Evolutionary conservation across 2,797 vertebrate genomes (phyloP), one percentile per base, ranked within the genome.

Genomic region (Microctenopoma lineatum): DNA sequence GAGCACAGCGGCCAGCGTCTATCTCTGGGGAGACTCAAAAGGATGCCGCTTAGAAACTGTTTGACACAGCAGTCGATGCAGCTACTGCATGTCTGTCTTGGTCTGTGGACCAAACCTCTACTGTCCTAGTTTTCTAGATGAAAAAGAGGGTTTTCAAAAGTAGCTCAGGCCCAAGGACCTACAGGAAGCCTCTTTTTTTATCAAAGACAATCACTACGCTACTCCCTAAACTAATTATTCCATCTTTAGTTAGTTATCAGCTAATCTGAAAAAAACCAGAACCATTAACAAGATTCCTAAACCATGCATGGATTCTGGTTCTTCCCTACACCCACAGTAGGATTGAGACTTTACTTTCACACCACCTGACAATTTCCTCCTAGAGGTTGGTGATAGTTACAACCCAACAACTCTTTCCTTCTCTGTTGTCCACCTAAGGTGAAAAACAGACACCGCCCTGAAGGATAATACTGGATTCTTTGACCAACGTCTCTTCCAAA

Each of bases 1-100:
- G 55, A 72, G 57, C 1, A 18, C 12, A 5, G 26, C 5, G 3
- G 53, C 57, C 70, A 59, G 81, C 82, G 46, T 84, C 81, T 79
- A 81, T 76, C 78, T 76, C 68, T 3, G 45, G 10, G 34, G 46
- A 55, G 36, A 57, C 62, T 58, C 52, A 42, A 56, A 56, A 7
- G n/a, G 55, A 32, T 32, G 15, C 34, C 5, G 0, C 12, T 21
- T 16, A 34, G 14, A 53, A 36, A 48, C 55, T 26, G 25, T 60
- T 15, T 52, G 64, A 25, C 39, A 32, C 34, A 3, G 57, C 32
- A 10, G 36, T 44, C 38, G 9, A 7, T 32, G 26, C 29, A 47
- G 34, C 38, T n/a, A 15, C 48, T 13, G 14, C 21, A 11, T 21
- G 34, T 59, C 42, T 21, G 41, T 56, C 21, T 21, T 21, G 21